Conservation (phyloP, 2,797 vertebrate genomes). For the Phyllotis vaccarum region DNA sequence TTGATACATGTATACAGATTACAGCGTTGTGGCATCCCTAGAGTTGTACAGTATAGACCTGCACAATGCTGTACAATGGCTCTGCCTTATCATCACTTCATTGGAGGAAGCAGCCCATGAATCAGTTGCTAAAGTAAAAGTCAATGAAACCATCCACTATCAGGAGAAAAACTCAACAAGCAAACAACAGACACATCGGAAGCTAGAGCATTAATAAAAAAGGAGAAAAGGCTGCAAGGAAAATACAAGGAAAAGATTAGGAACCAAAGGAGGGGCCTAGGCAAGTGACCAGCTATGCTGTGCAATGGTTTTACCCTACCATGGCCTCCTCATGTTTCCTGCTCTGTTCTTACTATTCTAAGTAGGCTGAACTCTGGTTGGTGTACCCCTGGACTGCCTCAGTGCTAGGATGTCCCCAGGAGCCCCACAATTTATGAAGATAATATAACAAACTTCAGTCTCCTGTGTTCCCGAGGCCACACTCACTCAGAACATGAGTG, state of each 20-base stretch:
- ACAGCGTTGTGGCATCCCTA: too few relatives aligned
- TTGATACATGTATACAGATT: background rate
- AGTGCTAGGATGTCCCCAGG: background rate
- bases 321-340: background rate
- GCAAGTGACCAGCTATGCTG: background rate
- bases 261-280: background rate
- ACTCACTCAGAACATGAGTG: background rate
- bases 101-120: background rate
- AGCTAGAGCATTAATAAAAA: background rate
- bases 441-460: background rate
- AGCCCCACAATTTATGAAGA: background rate
- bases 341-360: background rate
- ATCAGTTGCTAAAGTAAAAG: background rate
- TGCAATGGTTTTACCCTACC: background rate
- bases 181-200: background rate
- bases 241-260: background rate
- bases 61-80: rapidly evolving
- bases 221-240: background rate
- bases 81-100: too few relatives aligned
- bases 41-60: background rate
- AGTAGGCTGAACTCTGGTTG: background rate
- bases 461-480: background rate
- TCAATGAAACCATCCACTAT: background rate
- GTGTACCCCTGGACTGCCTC: background rate
- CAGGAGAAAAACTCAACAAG: background rate